A percentile compares a stretch with the other conserved stretches of the same genome.
Evolutionary conservation across 2,113 vertebrate species (phyloP).

Genomic region (Alligator sinensis): DNA sequence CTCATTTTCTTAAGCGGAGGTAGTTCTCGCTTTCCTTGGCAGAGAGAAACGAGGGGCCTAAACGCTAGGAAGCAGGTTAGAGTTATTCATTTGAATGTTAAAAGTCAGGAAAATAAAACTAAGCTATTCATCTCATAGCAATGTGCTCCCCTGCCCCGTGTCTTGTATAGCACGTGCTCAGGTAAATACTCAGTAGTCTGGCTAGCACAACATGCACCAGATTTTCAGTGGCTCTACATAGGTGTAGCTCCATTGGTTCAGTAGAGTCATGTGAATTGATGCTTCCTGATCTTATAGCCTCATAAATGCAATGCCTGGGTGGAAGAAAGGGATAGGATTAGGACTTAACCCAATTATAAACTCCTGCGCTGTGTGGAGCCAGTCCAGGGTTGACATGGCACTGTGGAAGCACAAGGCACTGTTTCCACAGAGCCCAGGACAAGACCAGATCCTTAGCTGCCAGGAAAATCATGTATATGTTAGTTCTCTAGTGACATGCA

Average conservation of each 20-base stretch:
- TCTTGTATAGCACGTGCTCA: neutral
- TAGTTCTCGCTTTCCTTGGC: neutral
- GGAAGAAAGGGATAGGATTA: neutral
- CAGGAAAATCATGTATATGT: fast-evolving
- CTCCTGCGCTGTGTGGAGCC: neutral
- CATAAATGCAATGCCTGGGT: neutral
- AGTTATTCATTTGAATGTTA: neutral
- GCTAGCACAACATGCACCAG: neutral
- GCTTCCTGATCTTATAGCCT: neutral
- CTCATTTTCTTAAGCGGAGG: neutral
- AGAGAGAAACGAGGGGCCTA: neutral
- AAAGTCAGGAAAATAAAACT: neutral
- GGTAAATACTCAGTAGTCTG: neutral
- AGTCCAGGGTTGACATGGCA: neutral
- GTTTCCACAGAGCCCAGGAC: neutral
- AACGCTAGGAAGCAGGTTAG: neutral
- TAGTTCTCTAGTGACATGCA: fast-evolving
- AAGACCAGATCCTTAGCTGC: neutral
- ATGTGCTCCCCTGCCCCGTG: neutral
- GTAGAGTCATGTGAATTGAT: neutral
- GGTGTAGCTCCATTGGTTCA: neutral
- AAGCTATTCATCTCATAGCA: neutral
- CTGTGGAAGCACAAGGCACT: neutral
- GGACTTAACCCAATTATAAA: neutral
- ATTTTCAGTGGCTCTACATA: neutral